Evolutionary conservation across 2,888 invertebrate species (phyloP).

Genomic region (Patella pellucida): DNA sequence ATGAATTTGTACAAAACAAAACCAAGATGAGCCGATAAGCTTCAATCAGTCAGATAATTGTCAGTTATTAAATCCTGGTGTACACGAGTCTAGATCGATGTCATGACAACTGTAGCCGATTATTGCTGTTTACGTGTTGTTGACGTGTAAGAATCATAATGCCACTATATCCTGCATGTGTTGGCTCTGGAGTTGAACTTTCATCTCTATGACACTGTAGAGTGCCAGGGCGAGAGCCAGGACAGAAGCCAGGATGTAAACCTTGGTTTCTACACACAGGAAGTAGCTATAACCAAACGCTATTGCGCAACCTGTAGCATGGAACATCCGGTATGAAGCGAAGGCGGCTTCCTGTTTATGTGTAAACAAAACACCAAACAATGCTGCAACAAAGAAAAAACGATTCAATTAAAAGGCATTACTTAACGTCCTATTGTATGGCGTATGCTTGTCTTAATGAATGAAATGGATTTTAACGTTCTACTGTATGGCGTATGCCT

Average conservation of each 20-base stretch:
- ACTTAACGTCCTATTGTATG: too few species aligned
- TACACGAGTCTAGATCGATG: too few species aligned
- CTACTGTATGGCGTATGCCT: too few species aligned
- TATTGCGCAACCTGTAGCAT: constrained; percentile 89
- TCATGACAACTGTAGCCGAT: too few species aligned
- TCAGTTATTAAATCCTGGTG: too few species aligned
- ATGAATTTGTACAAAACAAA: too few species aligned
- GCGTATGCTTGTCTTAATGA: too few species aligned
- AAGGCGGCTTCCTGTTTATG: constrained; percentile 91
- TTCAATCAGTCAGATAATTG: too few species aligned
- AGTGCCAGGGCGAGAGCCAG: constrained; percentile 82
- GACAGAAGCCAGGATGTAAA: constrained; percentile 80
- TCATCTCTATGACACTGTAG: constrained; percentile 77
- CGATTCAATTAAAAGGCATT: not conserved
- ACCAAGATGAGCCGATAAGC: too few species aligned
- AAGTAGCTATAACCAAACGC: constrained; percentile 87
- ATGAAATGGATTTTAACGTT: too few species aligned
- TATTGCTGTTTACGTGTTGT: too few species aligned
- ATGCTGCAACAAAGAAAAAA: constrained; percentile 65
- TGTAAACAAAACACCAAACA: constrained; percentile 89
- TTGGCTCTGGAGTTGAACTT: constrained; percentile 61
- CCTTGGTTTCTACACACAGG: constrained; percentile 82
- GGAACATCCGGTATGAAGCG: constrained; percentile 92
- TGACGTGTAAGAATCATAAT: constrained; percentile 30
- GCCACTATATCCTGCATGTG: constrained; percentile 64